Evolutionary conservation across 2,113 vertebrate genomes (phyloP).

Genomic region (Narcine bancroftii): DNA sequence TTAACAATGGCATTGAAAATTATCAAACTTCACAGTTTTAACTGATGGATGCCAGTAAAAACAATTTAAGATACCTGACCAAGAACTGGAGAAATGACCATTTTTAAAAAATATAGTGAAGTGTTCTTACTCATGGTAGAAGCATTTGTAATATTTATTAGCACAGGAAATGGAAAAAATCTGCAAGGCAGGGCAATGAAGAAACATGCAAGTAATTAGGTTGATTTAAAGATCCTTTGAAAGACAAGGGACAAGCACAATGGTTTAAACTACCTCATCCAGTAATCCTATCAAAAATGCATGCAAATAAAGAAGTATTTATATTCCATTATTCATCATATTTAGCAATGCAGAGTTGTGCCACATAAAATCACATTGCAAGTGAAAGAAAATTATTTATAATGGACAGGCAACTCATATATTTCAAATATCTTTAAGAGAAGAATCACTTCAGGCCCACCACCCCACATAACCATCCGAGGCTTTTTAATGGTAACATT

Average conservation of each 20-base stretch:
- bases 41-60: background rate
- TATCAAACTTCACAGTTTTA: background rate
- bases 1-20: background rate
- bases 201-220: background rate
- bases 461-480: background rate
- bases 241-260: background rate
- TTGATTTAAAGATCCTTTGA: background rate
- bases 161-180: background rate
- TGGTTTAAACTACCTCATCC: background rate
- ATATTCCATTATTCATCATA: background rate
- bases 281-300: background rate
- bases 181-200: background rate
- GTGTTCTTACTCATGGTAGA: background rate
- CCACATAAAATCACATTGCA: background rate
- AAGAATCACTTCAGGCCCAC: background rate
- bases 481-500: background rate
- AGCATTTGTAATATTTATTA: background rate
- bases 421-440: background rate
- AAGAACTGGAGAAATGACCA: background rate
- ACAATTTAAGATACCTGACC: background rate
- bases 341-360: background rate
- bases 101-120: background rate
- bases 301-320: background rate
- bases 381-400: background rate
- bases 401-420: background rate